Percentiles rank a stretch among this genome's conserved stretches.
These are phyloP conservation scores for Malacoctenus gilli DNA, from an alignment of 2,797 vertebrate genomes.

Conservation along the genomic window DNA sequence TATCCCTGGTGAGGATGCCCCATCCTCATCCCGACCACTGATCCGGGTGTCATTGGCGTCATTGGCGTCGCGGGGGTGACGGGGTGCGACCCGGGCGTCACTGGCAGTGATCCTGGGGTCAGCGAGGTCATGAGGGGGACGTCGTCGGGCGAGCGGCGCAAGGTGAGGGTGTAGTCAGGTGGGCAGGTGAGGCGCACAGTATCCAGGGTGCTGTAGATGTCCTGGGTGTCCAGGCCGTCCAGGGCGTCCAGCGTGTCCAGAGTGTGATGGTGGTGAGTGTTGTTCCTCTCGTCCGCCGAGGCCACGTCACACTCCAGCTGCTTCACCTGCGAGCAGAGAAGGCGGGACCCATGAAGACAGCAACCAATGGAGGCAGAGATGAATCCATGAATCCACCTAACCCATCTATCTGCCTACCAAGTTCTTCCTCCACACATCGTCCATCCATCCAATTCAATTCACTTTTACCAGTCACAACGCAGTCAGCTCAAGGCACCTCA, in stretches of 20 bases:
- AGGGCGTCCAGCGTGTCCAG: constrained; percentile 78
- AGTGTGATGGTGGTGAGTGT: constrained; percentile 76
- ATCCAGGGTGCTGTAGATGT: constrained; percentile 82
- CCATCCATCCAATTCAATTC: no score
- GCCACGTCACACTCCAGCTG: constrained; percentile 91
- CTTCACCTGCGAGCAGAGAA: no score
- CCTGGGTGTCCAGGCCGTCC: constrained; percentile 79
- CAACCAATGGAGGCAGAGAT: no score
- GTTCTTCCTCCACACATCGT: no score
- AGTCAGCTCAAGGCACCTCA: no score
- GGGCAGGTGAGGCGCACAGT: constrained; percentile 92
- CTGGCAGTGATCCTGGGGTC: constrained; percentile 80
- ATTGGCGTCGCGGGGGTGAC: constrained; percentile 77
- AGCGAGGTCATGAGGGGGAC: constrained; percentile 94
- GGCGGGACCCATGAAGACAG: no score
- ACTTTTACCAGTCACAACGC: no score
- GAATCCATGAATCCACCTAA: no score
- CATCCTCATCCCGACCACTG: constrained; percentile 88
- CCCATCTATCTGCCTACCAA: no score
- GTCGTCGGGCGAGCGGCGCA: constrained; percentile 93
- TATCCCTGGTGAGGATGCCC: constrained; percentile 91
- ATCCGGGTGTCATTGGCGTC: constrained; percentile 97
- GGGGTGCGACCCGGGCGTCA: constrained; percentile 77
- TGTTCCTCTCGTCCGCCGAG: constrained; percentile 74
- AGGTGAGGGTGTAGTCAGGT: constrained; percentile 93